Percentiles rank a stretch among this genome's conserved stretches.
phyloP scores from a whole-genome alignment of 2,113 vertebrate species.

The Agapornis roseicollis region DNA sequence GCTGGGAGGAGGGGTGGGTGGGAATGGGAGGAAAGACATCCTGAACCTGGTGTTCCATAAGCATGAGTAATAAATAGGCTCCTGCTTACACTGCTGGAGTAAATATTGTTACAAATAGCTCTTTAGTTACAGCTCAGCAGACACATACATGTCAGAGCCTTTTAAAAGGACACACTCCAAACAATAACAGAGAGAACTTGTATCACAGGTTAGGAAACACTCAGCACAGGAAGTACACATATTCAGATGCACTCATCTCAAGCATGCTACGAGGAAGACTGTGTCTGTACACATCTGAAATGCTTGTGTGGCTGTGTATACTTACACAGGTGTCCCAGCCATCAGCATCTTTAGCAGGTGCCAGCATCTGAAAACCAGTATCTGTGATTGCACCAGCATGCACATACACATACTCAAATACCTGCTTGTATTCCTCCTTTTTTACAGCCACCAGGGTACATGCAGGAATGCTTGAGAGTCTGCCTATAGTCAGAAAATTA shows the following conservation, averaged over 20 bases:
- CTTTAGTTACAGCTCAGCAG: conserved; percentile 47
- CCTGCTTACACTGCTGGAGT: conserved; percentile 27
- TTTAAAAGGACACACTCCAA: background rate
- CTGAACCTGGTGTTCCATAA: background rate
- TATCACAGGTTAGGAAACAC: background rate
- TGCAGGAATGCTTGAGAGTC: background rate
- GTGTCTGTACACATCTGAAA: rapidly evolving
- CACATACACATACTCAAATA: background rate
- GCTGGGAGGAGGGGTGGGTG: background rate
- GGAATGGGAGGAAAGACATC: background rate
- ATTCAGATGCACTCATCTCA: rapidly evolving
- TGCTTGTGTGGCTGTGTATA: background rate
- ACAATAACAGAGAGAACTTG: background rate
- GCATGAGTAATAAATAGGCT: conserved; percentile 3
- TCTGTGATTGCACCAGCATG: rapidly evolving
- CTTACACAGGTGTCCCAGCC: background rate
- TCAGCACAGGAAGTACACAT: background rate
- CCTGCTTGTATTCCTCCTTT: background rate
- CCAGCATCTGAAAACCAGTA: background rate
- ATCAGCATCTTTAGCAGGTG: background rate
- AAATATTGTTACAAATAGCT: conserved; percentile 62
- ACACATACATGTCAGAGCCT: background rate
- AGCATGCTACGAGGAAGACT: rapidly evolving
- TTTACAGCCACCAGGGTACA: background rate
- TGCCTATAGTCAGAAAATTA: background rate